phyloP scores from a whole-genome alignment of 2,888 invertebrate genomes.

The Sinelater perroti region DNA sequence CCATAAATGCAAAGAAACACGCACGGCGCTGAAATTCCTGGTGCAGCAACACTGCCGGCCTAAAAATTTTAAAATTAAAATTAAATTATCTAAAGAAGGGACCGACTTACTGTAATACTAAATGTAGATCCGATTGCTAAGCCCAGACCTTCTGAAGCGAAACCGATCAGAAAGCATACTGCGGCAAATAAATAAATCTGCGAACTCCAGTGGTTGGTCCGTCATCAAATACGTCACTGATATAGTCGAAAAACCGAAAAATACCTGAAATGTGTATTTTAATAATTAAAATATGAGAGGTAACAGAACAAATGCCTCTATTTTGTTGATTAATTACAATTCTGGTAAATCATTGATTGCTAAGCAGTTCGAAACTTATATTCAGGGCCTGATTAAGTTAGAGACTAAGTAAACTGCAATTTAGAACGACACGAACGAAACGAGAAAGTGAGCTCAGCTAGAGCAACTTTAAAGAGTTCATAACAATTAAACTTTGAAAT shows the following conservation, averaged over 20 bases:
- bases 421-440: too few species aligned
- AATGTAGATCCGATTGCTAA: constrained; percentile 72
- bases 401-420: too few species aligned
- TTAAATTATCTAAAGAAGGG: constrained; percentile 28
- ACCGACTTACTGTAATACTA: constrained; percentile 64
- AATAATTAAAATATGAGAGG: constrained; percentile 48
- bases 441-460: too few species aligned
- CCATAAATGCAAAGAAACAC: constrained; percentile 69
- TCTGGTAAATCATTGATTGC: too few species aligned
- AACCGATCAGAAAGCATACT: constrained; percentile 67
- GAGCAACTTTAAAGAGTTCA: too few species aligned
- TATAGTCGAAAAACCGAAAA: constrained; percentile 61
- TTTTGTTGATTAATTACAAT: too few species aligned
- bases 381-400: too few species aligned
- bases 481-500: too few species aligned
- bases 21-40: constrained; percentile 66
- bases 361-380: too few species aligned
- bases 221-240: constrained; percentile 68
- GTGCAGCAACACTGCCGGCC: constrained; percentile 70
- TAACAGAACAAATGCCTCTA: too few species aligned
- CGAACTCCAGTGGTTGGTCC: constrained; percentile 72
- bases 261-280: constrained; percentile 32
- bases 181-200: constrained; percentile 68
- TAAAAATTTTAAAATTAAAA: constrained; percentile 58
- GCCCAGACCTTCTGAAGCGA: constrained; percentile 80